phyloP scores from a whole-genome alignment of 2,113 vertebrate genomes.

The Megaleporinus macrocephalus region DNA sequence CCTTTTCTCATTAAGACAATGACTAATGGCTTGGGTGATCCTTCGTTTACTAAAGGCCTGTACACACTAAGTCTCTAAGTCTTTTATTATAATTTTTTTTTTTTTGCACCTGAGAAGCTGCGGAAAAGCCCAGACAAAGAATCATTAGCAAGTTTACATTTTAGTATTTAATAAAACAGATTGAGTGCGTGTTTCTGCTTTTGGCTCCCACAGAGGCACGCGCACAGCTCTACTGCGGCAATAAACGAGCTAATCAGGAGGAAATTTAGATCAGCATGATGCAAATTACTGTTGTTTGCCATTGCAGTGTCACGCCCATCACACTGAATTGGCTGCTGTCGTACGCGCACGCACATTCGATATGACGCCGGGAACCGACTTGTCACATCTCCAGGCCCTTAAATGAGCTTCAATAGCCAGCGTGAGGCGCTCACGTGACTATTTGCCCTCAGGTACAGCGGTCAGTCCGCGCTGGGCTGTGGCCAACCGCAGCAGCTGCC shows the following conservation, averaged over 20 bases:
- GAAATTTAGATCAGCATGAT: not conserved
- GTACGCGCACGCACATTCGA: conserved; percentile 4
- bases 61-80: not conserved
- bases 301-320: conserved; percentile 22
- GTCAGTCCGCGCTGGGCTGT: conserved; percentile 49
- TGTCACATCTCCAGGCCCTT: conserved; percentile 31
- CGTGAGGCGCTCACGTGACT: conserved; percentile 34
- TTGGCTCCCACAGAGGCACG: not conserved
- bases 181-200: not conserved
- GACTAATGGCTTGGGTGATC: not conserved
- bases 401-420: conserved; percentile 11
- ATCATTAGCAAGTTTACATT: not conserved
- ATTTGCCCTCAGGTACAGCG: conserved; percentile 76
- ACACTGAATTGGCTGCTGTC: not conserved
- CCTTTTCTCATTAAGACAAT: not conserved
- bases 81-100: too few relatives aligned
- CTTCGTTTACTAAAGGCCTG: not conserved
- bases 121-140: not conserved
- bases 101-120: not conserved
- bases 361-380: conserved; percentile 18
- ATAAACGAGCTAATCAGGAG: conserved; percentile 33
- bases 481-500: conserved; percentile 72
- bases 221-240: not conserved
- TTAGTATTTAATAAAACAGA: not conserved
- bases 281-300: conserved; percentile 35